Base-by-base conservation (phyloP, 2,888 invertebrate genomes). In the Notocelia uddmanniana region DNA sequence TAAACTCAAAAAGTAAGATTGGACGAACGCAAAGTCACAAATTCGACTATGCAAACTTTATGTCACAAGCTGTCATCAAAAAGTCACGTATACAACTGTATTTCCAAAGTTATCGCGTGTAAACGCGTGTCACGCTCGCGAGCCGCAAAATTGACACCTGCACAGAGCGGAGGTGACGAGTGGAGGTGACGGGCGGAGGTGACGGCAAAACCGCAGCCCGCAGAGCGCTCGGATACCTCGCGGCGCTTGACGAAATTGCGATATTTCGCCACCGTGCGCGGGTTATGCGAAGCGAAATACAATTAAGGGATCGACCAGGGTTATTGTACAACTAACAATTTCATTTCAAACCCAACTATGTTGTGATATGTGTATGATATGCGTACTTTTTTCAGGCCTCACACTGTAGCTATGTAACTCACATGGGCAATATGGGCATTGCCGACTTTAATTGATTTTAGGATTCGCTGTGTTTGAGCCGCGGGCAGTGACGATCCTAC, bases 81-180 rank as follows among this genome's bases (percentile, higher is more conserved):
- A 45, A 15, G 45, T 45, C 45, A 45, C n/a, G 13, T 8, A 45
- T 45, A n/a, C 45, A 1, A 37, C 37, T 37, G n/a, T n/a, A 45
- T 45, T 19, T 58, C 19, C 37, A 37, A 58, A 37, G 58, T 58
- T 34, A 15, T 19, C 26, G 26, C 55, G 57, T 57, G 57, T 34
- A 13, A 57, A 57, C 57, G 31, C 18, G 55, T 26, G n/a, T 31
- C 31, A n/a, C 55, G 23, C n/a, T 45, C n/a, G 45, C 15, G 55
- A 55, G 34, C 57, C 57, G 57, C 57, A 57, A 57, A 57, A 57
- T 57, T 57, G 57, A 57, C 57, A 57, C 57, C 18, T 57, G 18
- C 57, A 55, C 13, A 18, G 34, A 37, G 58, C 34, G 34, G 58
- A 58, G 58, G 34, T 37, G 57, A 57, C 57, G 26, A 21, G 26